These are phyloP conservation scores for Lepisosteus osseus DNA, from an alignment of 2,113 vertebrate species.

Conservation along the genomic window DNA sequence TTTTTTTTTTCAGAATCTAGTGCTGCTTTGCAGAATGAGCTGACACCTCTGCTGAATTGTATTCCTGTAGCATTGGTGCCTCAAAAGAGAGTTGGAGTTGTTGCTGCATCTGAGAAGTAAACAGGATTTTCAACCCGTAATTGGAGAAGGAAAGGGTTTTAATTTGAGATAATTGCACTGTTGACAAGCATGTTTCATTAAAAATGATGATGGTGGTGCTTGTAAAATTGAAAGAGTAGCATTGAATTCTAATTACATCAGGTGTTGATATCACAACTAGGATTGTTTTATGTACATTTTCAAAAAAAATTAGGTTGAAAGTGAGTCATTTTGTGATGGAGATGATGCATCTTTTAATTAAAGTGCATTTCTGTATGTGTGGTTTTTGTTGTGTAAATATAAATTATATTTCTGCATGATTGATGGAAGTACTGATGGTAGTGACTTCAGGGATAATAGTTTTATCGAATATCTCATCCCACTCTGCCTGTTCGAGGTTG, in stretches of 20 bases:
- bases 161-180: conserved; percentile 4
- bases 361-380: not conserved
- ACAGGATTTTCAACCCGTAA: not conserved
- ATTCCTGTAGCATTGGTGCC: not conserved
- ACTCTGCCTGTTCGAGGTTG: no score
- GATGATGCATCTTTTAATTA: not conserved
- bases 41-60: not conserved
- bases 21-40: no score
- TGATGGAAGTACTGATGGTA: conserved; percentile 3
- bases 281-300: not conserved
- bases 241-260: not conserved
- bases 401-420: not conserved
- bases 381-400: not conserved
- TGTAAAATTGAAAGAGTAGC: not conserved
- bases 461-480: not conserved
- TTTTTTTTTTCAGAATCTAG: no score
- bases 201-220: not conserved
- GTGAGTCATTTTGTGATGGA: not conserved
- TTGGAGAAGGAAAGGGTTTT: not conserved
- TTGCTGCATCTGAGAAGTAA: not conserved
- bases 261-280: not conserved
- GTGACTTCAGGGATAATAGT: conserved; percentile 1
- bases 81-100: not conserved
- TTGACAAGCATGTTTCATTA: not conserved
- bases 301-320: not conserved